Conservation (phyloP, 1,140 invertebrate genomes). For the Bombus consobrinus region DNA sequence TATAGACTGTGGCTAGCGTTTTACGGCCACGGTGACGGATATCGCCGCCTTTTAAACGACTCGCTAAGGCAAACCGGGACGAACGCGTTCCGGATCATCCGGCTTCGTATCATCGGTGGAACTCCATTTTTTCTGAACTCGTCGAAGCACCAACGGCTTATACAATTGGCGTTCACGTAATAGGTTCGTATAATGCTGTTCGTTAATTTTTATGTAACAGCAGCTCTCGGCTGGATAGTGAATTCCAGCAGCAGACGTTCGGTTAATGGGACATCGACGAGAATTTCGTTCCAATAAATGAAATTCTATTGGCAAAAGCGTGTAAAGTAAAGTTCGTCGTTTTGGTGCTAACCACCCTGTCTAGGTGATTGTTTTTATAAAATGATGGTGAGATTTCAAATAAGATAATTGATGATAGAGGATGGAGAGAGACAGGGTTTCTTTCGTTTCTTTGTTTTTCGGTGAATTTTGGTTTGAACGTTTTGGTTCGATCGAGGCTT, state of each 20-base stretch:
- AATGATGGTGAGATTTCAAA: not conserved
- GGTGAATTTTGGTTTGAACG: not conserved
- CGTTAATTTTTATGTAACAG: too few species aligned
- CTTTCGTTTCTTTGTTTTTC: not conserved
- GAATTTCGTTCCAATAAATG: too few species aligned
- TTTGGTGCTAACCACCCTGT: not conserved
- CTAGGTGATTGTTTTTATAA: not conserved
- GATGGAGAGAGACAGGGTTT: not conserved
- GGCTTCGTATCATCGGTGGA: not conserved
- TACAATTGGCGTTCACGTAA: too few species aligned
- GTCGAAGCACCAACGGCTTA: too few species aligned
- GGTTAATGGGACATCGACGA: too few species aligned
- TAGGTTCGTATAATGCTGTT: too few species aligned
- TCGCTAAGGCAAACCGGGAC: constrained; percentile 16
- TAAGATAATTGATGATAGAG: not conserved
- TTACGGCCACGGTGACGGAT: constrained; percentile 58
- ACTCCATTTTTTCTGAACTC: too few species aligned
- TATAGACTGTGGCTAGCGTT: constrained; percentile 22
- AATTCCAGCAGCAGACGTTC: too few species aligned
- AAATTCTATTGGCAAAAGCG: not conserved
- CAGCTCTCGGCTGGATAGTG: too few species aligned
- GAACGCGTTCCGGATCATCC: not conserved
- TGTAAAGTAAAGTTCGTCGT: too few species aligned
- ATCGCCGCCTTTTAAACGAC: constrained; percentile 42
- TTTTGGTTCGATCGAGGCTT: not conserved